phyloP scores from a whole-genome alignment of 2,888 invertebrate species.

The Ormyrus rosae region DNA sequence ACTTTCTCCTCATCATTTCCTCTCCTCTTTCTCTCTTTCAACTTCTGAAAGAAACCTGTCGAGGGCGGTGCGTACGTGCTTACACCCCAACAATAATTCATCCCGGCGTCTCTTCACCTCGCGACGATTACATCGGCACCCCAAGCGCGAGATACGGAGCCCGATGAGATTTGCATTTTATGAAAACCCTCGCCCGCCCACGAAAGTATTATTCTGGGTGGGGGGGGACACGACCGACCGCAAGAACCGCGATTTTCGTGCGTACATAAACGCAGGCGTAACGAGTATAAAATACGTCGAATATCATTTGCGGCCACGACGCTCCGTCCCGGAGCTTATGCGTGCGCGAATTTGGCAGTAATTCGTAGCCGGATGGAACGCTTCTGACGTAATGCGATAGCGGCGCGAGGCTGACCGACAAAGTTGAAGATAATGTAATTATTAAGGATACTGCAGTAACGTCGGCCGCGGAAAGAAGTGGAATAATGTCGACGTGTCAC shows the following conservation, averaged over 20 bases:
- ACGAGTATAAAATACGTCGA: slow-evolving; percentile 26
- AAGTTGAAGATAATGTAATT: too few species aligned
- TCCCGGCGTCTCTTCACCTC: background rate
- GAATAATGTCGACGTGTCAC: too few species aligned
- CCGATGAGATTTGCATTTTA: slow-evolving; percentile 29
- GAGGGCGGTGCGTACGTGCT: too few species aligned
- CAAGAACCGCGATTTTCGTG: background rate
- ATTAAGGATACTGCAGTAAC: too few species aligned
- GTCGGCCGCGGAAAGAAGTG: background rate
- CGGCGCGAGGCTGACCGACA: too few species aligned
- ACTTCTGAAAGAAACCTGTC: too few species aligned
- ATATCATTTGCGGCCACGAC: slow-evolving; percentile 18
- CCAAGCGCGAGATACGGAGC: too few species aligned
- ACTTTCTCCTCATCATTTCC: background rate
- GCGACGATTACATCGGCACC: background rate
- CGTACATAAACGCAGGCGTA: background rate
- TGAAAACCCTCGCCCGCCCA: slow-evolving; percentile 18
- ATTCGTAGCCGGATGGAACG: background rate
- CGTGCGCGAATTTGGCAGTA: background rate
- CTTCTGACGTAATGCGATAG: background rate
- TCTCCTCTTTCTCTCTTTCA: background rate
- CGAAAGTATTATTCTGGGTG: slow-evolving; percentile 8
- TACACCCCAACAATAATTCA: slow-evolving; percentile 22
- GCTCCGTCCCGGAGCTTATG: background rate
- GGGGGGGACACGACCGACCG: background rate